Base-by-base conservation (phyloP, 2,113 vertebrate genomes). In the Panthera tigris region DNA sequence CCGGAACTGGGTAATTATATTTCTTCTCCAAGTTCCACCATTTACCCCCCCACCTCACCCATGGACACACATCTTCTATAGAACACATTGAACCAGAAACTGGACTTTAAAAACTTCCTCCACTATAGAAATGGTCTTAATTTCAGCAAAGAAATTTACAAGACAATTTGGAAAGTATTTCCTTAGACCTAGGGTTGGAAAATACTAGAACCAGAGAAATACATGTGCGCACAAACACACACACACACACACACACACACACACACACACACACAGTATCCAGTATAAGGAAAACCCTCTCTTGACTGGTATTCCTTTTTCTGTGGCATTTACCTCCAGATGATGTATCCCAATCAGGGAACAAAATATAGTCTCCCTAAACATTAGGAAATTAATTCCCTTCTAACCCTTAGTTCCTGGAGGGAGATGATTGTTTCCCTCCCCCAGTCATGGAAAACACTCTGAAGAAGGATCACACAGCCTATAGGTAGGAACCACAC, bases 61-160 rank as follows among this genome's bases (percentile, higher is more conserved):
- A 69, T 13, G 13, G 29, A 66, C 29, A 55, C 4, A 76, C 55
- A 91, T 69, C 84, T 93, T 96, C 94, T 69, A 96, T 52, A 36
- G 81, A 95, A 86, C 84, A 89, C 84, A 79, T 0, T 82, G 52
- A 96, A 66, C 61, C 71, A 96, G 61, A 95, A 73, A 84, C 88
- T 71, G 85, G 69, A 55, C 74, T 97, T 96, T 63, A 94, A 89
- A 74, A 87, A 94, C 96, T 91, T 65, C 78, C 81, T 50, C 76
- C 91, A 95, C 76, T 97, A 73, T 92, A 93, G 81, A 13, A 12
- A 65, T 31, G 63, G 18, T 19, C 50, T 95, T 96, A 94, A 84
- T 66, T 94, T 94, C 78, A 91, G 84, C 80, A 83, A 92, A 79
- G 74, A 83, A 96, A 96, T 85, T 86, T 95, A 86, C 33, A 94